A percentile compares a stretch with the other conserved stretches of the same genome.
These are phyloP conservation scores for Tetranychus piercei DNA, from an alignment of 2,888 invertebrate genomes.

Conservation along the genomic window DNA sequence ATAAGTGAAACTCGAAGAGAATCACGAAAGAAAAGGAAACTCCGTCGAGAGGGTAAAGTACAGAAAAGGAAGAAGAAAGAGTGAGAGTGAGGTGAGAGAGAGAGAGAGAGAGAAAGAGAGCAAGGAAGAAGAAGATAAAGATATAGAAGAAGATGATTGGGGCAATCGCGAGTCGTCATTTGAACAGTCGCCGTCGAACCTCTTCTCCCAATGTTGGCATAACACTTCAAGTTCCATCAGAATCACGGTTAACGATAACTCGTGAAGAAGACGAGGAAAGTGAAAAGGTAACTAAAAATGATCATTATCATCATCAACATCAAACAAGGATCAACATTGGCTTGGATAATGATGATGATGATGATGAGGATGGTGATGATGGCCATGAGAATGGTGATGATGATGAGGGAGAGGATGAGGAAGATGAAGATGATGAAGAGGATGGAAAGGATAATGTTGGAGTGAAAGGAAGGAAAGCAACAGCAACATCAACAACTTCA, in stretches of 20 bases:
- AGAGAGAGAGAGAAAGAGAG: slow-evolving; percentile 10
- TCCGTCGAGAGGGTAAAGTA: background rate
- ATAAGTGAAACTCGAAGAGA: background rate
- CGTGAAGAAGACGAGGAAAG: slow-evolving; percentile 9
- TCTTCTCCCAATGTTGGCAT: slow-evolving; percentile 26
- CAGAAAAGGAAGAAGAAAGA: background rate
- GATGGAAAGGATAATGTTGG: background rate
- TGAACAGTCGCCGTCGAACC: slow-evolving; percentile 26
- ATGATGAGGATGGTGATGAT: background rate
- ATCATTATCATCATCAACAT: background rate
- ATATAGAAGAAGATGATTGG: slow-evolving; percentile 25
- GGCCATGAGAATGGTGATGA: background rate
- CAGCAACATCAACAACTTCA: background rate
- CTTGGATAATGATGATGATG: background rate
- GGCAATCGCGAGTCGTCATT: slow-evolving; percentile 27
- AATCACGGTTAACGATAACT: background rate
- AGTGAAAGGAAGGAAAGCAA: too few relatives aligned
- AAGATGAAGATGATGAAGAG: background rate
- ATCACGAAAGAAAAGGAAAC: background rate
- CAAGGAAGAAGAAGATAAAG: slow-evolving; percentile 6
- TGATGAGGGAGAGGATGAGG: background rate
- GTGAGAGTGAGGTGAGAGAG: background rate
- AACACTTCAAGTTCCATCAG: background rate
- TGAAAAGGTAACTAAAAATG: slow-evolving; percentile 4
- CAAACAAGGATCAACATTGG: background rate